These are phyloP conservation scores for Paedocypris sp. DNA, from an alignment of 2,113 vertebrate species.

Conservation along the genomic window DNA sequence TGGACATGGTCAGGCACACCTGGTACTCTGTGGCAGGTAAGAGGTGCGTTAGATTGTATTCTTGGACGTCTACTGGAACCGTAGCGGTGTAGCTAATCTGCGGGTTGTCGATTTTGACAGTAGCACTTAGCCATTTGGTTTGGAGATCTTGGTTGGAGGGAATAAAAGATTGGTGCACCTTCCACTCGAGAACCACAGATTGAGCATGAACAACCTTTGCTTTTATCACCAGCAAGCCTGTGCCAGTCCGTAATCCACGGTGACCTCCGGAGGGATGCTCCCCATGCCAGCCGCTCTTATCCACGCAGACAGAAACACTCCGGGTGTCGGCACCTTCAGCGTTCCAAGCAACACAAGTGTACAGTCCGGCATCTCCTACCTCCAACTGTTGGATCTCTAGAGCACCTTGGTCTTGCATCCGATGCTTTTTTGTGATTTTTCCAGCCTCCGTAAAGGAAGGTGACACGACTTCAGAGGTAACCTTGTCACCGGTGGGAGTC, in stretches of 20 bases:
- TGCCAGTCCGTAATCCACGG: conserved; percentile 22
- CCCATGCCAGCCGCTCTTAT: conserved; percentile 33
- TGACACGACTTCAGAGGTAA: conserved; percentile 52
- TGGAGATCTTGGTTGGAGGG: conserved; percentile 31
- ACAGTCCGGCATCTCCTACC: conserved; percentile 59
- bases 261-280: conserved; percentile 10
- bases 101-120: conserved; percentile 65
- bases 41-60: conserved; percentile 72
- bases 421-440: conserved; percentile 48
- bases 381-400: conserved; percentile 60
- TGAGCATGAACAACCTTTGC: conserved; percentile 66
- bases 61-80: conserved; percentile 65
- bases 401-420: conserved; percentile 53
- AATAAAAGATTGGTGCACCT: conserved; percentile 34
- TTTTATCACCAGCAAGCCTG: conserved; percentile 55
- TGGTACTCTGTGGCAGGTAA: conserved; percentile 63
- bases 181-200: conserved; percentile 70
- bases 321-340: conserved; percentile 61
- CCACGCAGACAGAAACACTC: conserved; percentile 55
- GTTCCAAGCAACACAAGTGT: conserved; percentile 73
- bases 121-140: conserved; percentile 62
- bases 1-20: conserved; percentile 63
- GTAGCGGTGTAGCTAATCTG: conserved; percentile 69
- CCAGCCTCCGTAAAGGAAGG: conserved; percentile 40
- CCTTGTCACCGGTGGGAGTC: conserved; percentile 65